Conservation (phyloP, 1,140 invertebrate species). For the Drosophila punjabiensis region DNA sequence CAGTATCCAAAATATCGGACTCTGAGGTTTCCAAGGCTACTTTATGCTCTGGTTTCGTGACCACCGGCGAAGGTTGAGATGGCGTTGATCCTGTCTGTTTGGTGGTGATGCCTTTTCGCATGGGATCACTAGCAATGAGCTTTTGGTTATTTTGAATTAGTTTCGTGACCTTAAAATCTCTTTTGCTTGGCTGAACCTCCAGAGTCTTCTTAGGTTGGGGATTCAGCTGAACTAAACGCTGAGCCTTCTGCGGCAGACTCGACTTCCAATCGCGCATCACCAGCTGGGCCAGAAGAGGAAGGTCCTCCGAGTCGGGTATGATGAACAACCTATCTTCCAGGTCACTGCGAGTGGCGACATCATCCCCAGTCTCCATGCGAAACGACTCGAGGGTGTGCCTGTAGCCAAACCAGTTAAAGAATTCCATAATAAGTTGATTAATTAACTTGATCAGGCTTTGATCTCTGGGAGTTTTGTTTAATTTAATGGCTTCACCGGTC, state of each 20-base stretch:
- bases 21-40: slow-evolving; percentile 7
- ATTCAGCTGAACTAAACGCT: neutral
- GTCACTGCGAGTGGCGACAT: slow-evolving; percentile 19
- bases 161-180: neutral
- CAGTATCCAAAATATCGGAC: slow-evolving; percentile 20
- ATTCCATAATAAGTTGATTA: slow-evolving; percentile 69
- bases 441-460: slow-evolving; percentile 36
- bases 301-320: slow-evolving; percentile 22
- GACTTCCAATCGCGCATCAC: slow-evolving; percentile 21
- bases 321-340: slow-evolving; percentile 19
- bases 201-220: neutral
- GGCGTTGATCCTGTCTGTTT: neutral
- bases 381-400: slow-evolving; percentile 70
- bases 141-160: slow-evolving; percentile 20
- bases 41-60: neutral
- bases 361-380: slow-evolving; percentile 52
- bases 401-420: slow-evolving; percentile 68
- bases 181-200: neutral
- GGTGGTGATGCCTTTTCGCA: neutral
- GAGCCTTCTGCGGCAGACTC: neutral
- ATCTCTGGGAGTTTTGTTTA: neutral
- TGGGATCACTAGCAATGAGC: slow-evolving; percentile 5
- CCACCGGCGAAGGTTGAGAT: neutral
- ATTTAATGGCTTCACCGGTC: slow-evolving; percentile 9
- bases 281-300: slow-evolving; percentile 63